Percentiles rank a stretch among this genome's conserved stretches.
Conservation (phyloP, 1,140 invertebrate genomes). For the Branchinecta lynchi region DNA sequence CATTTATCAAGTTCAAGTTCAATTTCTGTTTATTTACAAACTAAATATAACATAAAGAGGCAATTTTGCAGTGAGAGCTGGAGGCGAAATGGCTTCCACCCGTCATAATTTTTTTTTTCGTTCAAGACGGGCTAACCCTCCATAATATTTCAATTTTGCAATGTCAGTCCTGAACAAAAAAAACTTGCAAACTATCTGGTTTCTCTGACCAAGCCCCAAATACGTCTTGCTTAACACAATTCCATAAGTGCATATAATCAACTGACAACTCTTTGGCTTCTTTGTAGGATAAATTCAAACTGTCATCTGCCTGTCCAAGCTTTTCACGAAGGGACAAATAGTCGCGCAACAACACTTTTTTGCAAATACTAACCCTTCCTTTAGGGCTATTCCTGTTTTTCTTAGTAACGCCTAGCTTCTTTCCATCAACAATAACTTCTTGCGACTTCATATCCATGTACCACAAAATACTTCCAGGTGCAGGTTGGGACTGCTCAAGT, state of each 20-base stretch:
- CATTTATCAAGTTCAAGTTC: too few relatives aligned
- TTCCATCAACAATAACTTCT: conserved; percentile 62
- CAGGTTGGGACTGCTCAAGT: conserved; percentile 16
- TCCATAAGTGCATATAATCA: conserved; percentile 25
- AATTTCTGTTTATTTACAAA: too few relatives aligned
- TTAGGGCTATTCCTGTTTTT: conserved; percentile 41
- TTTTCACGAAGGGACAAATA: conserved; percentile 36
- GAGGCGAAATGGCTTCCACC: too few relatives aligned
- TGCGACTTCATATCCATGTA: conserved; percentile 20
- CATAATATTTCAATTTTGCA: too few relatives aligned
- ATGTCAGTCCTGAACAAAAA: neutral
- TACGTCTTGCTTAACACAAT: conserved; percentile 21
- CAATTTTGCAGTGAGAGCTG: too few relatives aligned
- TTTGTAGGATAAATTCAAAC: conserved; percentile 22
- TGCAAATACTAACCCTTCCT: conserved; percentile 42
- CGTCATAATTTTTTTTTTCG: too few relatives aligned
- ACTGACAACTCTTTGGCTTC: conserved; percentile 24
- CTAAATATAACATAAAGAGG: too few relatives aligned
- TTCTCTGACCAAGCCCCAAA: conserved; percentile 27
- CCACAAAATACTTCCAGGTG: conserved; percentile 27
- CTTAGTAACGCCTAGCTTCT: conserved; percentile 61
- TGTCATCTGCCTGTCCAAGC: conserved; percentile 13
- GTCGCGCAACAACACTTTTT: conserved; percentile 42
- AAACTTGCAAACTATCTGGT: conserved; percentile 22
- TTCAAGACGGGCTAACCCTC: too few relatives aligned